Conservation (phyloP, 1,140 invertebrate genomes). For the Stenopsyche tienmushanensis region DNA sequence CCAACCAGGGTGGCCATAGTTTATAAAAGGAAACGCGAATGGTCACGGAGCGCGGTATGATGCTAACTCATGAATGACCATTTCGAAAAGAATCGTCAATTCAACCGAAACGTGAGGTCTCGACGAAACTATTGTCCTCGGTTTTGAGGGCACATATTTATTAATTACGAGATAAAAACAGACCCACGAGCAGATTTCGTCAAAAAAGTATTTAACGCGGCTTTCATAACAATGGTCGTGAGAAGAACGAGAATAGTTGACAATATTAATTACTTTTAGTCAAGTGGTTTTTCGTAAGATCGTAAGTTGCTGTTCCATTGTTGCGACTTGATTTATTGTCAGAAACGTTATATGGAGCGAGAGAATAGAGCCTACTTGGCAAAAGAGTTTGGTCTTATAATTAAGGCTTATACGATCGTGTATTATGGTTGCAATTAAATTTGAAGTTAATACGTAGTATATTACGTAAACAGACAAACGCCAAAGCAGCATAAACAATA, state of each 20-base stretch:
- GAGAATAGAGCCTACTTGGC: neutral
- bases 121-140: too few species aligned
- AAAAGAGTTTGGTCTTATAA: too few species aligned
- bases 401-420: too few species aligned
- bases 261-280: slow-evolving; percentile 7
- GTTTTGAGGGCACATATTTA: too few species aligned
- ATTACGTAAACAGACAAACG: too few species aligned
- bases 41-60: slow-evolving; percentile 12
- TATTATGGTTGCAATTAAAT: too few species aligned
- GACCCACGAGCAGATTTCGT: too few species aligned
- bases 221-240: too few species aligned
- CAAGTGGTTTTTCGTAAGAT: slow-evolving; percentile 2
- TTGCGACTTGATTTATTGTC: slow-evolving; percentile 1
- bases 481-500: too few species aligned
- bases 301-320: neutral
- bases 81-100: neutral
- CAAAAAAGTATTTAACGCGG: too few species aligned
- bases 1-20: slow-evolving; percentile 17
- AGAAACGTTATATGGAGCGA: neutral
- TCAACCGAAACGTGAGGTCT: neutral
- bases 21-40: slow-evolving; percentile 12
- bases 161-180: too few species aligned
- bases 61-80: neutral
- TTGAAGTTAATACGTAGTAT: too few species aligned
- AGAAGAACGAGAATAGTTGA: slow-evolving; percentile 3